Percentiles rank a stretch among this genome's conserved stretches.
These are phyloP conservation scores for Thermophis baileyi DNA, from an alignment of 2,113 vertebrate species.

Conservation along the genomic window DNA sequence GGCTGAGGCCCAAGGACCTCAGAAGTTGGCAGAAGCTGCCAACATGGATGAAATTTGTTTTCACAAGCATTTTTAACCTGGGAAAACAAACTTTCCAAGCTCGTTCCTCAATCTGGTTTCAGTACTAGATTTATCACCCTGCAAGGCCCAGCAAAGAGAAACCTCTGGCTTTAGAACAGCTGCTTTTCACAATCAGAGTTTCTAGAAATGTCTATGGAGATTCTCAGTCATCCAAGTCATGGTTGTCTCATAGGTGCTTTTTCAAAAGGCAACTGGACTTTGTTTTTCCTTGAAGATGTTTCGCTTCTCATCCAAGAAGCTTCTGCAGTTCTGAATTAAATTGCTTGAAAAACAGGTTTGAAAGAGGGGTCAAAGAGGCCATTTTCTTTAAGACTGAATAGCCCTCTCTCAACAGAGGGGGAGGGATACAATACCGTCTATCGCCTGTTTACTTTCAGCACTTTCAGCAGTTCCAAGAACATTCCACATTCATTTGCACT, in stretches of 20 bases:
- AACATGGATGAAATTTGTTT: not conserved
- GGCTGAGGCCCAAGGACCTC: not conserved
- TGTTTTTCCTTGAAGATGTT: too few relatives aligned
- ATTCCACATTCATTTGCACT: not conserved
- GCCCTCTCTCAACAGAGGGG: not conserved
- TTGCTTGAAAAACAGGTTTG: not conserved
- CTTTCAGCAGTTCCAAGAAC: not conserved
- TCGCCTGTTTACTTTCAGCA: not conserved
- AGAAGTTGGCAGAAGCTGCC: not conserved
- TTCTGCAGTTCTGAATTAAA: too few relatives aligned
- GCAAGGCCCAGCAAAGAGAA: not conserved
- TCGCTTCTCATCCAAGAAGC: too few relatives aligned
- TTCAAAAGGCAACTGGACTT: too few relatives aligned
- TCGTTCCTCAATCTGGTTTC: not conserved
- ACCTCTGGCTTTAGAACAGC: not conserved
- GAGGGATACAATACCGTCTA: not conserved
- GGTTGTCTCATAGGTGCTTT: too few relatives aligned
- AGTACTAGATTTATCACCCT: not conserved
- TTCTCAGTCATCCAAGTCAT: not conserved
- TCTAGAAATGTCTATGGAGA: not conserved
- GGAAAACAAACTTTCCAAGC: not conserved
- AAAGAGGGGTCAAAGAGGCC: not conserved
- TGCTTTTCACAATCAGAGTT: not conserved
- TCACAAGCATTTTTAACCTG: not conserved
- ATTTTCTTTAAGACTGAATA: too few relatives aligned